These are phyloP conservation scores for Paraescarpia echinospica DNA, from an alignment of 1,140 invertebrate genomes.

Conservation along the genomic window DNA sequence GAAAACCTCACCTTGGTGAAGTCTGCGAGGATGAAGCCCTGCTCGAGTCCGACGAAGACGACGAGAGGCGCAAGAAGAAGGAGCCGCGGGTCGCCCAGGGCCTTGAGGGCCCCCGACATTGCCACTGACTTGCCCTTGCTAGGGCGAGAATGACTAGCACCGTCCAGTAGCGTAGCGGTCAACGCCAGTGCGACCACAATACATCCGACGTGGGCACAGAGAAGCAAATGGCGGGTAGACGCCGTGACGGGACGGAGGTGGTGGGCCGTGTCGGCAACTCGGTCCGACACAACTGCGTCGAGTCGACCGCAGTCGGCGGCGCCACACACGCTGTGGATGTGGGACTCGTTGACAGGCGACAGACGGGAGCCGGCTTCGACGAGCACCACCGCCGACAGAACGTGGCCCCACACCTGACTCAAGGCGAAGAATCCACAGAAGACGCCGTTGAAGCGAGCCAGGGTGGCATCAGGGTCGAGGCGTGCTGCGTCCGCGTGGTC, in stretches of 20 bases:
- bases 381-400: conserved; percentile 49
- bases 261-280: conserved; percentile 21
- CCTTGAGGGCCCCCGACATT: conserved; percentile 41
- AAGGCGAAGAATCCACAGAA: conserved; percentile 49
- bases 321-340: conserved; percentile 29
- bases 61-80: conserved; percentile 55
- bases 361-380: conserved; percentile 33
- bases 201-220: conserved; percentile 49
- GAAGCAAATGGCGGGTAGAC: conserved; percentile 43
- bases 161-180: conserved; percentile 45
- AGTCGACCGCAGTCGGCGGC: conserved; percentile 25
- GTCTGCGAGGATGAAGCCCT: conserved; percentile 47
- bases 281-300: conserved; percentile 29
- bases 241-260: conserved; percentile 37
- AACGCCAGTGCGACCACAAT: conserved; percentile 48
- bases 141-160: background rate
- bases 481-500: conserved; percentile 46
- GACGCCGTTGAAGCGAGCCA: conserved; percentile 54
- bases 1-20: conserved; percentile 24
- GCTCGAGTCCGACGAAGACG: conserved; percentile 56
- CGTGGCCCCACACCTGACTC: conserved; percentile 54
- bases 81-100: conserved; percentile 53
- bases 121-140: background rate
- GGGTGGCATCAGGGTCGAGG: conserved; percentile 36
- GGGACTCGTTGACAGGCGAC: background rate